Percentiles rank a stretch among this genome's conserved stretches.
Evolutionary conservation across 1,140 invertebrate species (phyloP).

Genomic region (Tenebrio molitor): DNA sequence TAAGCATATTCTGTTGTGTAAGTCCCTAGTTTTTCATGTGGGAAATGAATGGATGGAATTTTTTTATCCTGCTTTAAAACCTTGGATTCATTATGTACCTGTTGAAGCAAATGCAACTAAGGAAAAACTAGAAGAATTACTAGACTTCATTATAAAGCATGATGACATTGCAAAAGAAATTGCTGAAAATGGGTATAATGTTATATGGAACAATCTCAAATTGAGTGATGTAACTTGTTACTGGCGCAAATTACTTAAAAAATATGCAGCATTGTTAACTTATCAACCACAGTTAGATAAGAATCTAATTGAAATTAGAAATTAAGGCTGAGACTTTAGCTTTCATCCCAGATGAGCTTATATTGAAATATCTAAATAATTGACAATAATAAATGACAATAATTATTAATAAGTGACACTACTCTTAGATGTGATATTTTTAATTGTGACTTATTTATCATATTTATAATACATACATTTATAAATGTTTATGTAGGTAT

Average conservation of each 20-base stretch:
- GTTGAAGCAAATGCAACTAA: slow-evolving; percentile 79
- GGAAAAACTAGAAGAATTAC: slow-evolving; percentile 77
- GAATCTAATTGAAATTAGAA: slow-evolving; percentile 70
- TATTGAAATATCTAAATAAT: slow-evolving; percentile 4
- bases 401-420: slow-evolving; percentile 27
- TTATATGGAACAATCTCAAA: slow-evolving; percentile 87
- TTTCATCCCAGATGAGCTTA: not conserved
- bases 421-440: slow-evolving; percentile 25
- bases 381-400: slow-evolving; percentile 43
- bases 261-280: slow-evolving; percentile 83
- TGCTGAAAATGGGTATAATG: slow-evolving; percentile 83
- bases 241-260: slow-evolving; percentile 85
- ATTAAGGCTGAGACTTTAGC: not conserved
- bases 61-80: slow-evolving; percentile 92
- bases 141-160: slow-evolving; percentile 85
- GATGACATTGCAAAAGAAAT: slow-evolving; percentile 84
- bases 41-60: slow-evolving; percentile 97
- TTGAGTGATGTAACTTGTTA: slow-evolving; percentile 89
- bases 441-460: not conserved
- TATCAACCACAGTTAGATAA: slow-evolving; percentile 75
- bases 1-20: slow-evolving; percentile 95
- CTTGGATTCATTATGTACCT: slow-evolving; percentile 97
- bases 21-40: slow-evolving; percentile 96
- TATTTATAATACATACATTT: slow-evolving; percentile 4
- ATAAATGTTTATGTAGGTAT: too few species aligned